phyloP scores from a whole-genome alignment of 2,888 invertebrate species.

The Volucella zonaria region DNA sequence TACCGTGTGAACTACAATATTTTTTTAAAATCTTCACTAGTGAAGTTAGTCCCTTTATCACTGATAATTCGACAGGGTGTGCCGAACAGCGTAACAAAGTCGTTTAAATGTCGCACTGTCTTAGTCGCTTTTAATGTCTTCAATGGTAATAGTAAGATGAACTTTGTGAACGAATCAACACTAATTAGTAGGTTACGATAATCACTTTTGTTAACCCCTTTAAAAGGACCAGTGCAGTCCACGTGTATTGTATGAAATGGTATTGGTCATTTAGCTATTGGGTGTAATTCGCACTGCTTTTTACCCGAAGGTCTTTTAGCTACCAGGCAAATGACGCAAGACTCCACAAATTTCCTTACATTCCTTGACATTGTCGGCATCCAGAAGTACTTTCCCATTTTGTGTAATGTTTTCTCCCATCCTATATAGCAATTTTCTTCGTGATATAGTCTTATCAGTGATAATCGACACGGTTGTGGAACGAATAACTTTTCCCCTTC shows the following conservation, averaged over 20 bases:
- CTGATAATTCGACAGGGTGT: constrained; percentile 48
- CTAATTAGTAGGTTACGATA: constrained; percentile 2
- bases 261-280: neutral
- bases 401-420: constrained; percentile 18
- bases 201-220: neutral
- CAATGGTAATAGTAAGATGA: neutral
- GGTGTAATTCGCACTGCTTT: neutral
- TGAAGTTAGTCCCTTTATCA: constrained; percentile 45
- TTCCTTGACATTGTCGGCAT: neutral
- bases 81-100: constrained; percentile 41
- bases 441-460: constrained; percentile 16
- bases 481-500: constrained; percentile 11
- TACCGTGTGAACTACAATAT: constrained; percentile 34
- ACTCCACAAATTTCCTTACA: neutral
- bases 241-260: constrained; percentile 13
- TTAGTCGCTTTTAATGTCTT: constrained; percentile 11
- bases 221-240: constrained; percentile 17
- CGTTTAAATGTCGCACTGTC: neutral
- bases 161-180: constrained; percentile 5
- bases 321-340: constrained; percentile 4
- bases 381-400: constrained; percentile 2
- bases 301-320: constrained; percentile 10
- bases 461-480: constrained; percentile 24
- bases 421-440: constrained; percentile 42
- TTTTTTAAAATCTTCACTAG: constrained; percentile 39